A percentile compares a stretch with the other conserved stretches of the same genome.
These are phyloP conservation scores for Volucella bombylans DNA, from an alignment of 2,888 invertebrate genomes.

Conservation along the genomic window DNA sequence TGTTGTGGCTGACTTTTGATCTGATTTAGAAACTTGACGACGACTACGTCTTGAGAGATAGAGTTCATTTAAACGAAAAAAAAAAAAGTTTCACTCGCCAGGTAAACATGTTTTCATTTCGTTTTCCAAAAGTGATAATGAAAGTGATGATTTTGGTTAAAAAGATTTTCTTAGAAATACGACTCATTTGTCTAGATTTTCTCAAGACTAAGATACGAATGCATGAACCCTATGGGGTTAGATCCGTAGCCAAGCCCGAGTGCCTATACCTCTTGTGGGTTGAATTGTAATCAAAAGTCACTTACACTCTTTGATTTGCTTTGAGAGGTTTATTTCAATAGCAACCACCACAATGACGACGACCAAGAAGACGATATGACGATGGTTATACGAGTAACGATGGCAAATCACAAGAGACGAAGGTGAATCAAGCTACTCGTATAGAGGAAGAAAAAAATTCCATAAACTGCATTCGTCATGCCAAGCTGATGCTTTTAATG, in stretches of 20 bases:
- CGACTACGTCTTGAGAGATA: background rate
- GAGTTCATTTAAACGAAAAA: background rate
- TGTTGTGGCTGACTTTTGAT: conserved; percentile 51
- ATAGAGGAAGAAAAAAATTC: background rate
- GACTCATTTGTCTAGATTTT: conserved; percentile 17
- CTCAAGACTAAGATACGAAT: conserved; percentile 3
- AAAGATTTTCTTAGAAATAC: conserved; percentile 31
- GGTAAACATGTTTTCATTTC: conserved; percentile 46
- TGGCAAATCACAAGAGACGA: no score
- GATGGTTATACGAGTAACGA: no score
- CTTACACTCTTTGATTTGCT: background rate
- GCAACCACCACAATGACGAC: background rate
- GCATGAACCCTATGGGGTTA: conserved; percentile 7
- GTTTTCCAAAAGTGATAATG: conserved; percentile 40
- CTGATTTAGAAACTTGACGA: conserved; percentile 54
- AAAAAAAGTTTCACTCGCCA: conserved; percentile 50
- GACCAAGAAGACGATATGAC: no score
- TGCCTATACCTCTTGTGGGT: background rate
- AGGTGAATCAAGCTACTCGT: background rate
- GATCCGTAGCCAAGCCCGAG: background rate
- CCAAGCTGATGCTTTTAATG: conserved; percentile 40
- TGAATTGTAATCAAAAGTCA: conserved; percentile 2
- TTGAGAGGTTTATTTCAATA: background rate
- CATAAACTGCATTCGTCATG: conserved; percentile 59
- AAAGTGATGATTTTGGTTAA: conserved; percentile 34